Conservation (phyloP, 64 coral and sea anemone genomes). For the Dendronephthya gigantea region DNA sequence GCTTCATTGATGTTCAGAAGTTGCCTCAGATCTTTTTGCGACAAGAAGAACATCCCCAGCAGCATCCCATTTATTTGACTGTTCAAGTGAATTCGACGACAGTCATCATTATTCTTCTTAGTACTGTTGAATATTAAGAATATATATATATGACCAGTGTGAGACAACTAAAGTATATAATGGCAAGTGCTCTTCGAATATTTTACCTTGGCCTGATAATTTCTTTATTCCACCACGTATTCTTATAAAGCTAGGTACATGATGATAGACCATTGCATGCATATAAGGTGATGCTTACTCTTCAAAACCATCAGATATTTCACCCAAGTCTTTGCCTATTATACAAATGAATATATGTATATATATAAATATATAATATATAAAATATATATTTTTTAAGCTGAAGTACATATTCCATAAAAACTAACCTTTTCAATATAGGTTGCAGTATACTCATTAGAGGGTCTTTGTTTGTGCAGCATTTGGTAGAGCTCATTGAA, state of each 20-base stretch:
- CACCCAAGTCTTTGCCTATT: neutral
- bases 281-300: neutral
- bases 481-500: slow-evolving; percentile 8
- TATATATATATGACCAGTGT: neutral
- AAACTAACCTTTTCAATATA: neutral
- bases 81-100: neutral
- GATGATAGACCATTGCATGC: slow-evolving; percentile 16
- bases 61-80: too few species aligned
- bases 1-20: neutral
- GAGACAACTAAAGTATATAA: neutral
- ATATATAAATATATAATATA: neutral
- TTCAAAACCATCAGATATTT: neutral
- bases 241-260: neutral
- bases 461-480: neutral
- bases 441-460: neutral
- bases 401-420: neutral
- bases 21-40: neutral
- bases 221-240: neutral
- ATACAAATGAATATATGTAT: neutral
- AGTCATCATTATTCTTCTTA: slow-evolving; percentile 1
- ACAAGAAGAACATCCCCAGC: slow-evolving; percentile 1
- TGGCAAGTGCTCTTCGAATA: neutral
- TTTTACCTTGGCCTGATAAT: neutral
- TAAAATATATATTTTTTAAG: neutral
- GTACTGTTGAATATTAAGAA: neutral